These are phyloP conservation scores for Thamnophis sirtalis DNA, from an alignment of 2,113 vertebrate genomes.

Conservation along the genomic window DNA sequence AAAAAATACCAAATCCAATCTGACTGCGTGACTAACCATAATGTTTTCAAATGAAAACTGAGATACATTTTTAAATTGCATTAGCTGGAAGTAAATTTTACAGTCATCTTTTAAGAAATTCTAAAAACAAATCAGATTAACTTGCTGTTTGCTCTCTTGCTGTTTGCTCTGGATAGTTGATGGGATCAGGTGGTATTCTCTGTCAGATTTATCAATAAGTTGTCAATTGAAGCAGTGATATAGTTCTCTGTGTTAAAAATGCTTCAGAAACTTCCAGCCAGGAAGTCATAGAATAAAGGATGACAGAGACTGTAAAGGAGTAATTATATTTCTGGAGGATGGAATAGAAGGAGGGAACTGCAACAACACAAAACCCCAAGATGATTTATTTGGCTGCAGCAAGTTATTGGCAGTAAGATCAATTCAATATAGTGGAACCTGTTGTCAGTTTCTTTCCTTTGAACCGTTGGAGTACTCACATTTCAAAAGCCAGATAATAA, in stretches of 20 bases:
- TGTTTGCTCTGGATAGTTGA: conserved; percentile 22
- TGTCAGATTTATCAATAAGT: conserved; percentile 43
- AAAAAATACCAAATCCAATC: not conserved
- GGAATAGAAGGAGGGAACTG: not conserved
- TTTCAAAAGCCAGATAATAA: not conserved
- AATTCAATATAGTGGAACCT: conserved; percentile 9
- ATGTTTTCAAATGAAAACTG: not conserved
- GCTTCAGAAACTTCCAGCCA: conserved; percentile 9
- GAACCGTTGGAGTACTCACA: not conserved
- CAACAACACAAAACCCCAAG: not conserved
- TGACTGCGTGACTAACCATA: not conserved
- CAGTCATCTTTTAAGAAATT: not conserved
- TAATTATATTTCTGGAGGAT: not conserved
- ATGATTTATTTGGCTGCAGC: conserved; percentile 10
- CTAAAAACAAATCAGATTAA: not conserved
- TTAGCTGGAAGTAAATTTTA: not conserved
- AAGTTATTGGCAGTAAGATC: conserved; percentile 12
- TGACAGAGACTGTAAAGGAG: not conserved
- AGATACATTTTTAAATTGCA: not conserved
- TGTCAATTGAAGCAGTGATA: conserved; percentile 27
- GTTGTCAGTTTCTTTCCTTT: not conserved
- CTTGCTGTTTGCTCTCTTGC: not conserved
- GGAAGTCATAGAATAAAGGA: conserved; percentile 17
- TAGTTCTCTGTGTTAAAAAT: not conserved
- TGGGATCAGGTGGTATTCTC: not conserved